Evolutionary conservation across 1,140 invertebrate genomes (phyloP).

Genomic region (Drosophila ohnishii): DNA sequence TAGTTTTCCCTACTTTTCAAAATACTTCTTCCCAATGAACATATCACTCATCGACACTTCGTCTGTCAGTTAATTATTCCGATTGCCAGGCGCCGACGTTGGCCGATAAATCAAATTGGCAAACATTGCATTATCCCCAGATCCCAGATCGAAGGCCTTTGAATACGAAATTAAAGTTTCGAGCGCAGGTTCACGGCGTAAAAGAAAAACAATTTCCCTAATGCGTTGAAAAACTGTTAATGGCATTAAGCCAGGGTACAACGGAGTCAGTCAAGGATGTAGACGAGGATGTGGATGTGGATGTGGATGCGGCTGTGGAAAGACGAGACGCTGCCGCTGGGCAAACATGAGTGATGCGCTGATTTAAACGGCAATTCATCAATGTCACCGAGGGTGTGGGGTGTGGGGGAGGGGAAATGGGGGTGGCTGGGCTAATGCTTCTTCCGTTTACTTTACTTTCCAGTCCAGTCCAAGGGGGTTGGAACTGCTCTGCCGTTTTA

Average conservation of each 20-base stretch:
- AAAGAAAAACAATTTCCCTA: slow-evolving; percentile 75
- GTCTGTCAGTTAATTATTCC: slow-evolving; percentile 50
- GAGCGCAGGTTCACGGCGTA: slow-evolving; percentile 27
- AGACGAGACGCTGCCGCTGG: slow-evolving; percentile 64
- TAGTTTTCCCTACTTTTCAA: background rate
- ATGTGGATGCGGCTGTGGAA: slow-evolving; percentile 40
- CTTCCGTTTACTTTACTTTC: slow-evolving; percentile 43
- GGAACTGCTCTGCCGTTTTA: slow-evolving; percentile 55
- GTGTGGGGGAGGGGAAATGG: slow-evolving; percentile 5
- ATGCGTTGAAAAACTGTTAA: slow-evolving; percentile 73
- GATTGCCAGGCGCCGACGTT: slow-evolving; percentile 31
- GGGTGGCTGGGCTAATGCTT: slow-evolving; percentile 53
- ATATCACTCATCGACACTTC: slow-evolving; percentile 19
- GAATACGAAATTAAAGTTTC: slow-evolving; percentile 66
- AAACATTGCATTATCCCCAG: slow-evolving; percentile 59
- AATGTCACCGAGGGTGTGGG: slow-evolving; percentile 58
- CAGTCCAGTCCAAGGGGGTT: slow-evolving; percentile 13
- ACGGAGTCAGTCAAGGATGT: slow-evolving; percentile 57
- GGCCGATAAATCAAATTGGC: slow-evolving; percentile 69
- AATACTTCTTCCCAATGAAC: background rate
- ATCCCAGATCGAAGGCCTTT: slow-evolving; percentile 45
- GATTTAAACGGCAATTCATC: slow-evolving; percentile 83
- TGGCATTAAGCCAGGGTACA: slow-evolving; percentile 67
- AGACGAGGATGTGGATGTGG: slow-evolving; percentile 28
- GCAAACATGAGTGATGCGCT: slow-evolving; percentile 81